Evolutionary conservation across 2,888 invertebrate genomes (phyloP).

Genomic region (Lissocephala sabroskyi): DNA sequence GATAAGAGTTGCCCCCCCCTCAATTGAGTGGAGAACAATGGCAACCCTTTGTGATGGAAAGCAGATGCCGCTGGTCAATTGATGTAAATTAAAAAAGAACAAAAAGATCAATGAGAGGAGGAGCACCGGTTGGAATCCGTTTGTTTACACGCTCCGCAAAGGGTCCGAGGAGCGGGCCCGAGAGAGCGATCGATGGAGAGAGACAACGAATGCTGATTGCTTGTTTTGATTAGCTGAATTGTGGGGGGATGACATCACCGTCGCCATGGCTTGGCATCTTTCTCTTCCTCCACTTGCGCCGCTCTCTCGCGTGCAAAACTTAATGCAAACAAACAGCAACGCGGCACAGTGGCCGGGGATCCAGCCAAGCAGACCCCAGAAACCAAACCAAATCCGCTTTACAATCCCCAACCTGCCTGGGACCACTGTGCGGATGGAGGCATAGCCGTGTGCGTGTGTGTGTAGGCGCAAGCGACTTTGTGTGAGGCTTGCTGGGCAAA

Average conservation of each 20-base stretch:
- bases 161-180: slow-evolving; percentile 2
- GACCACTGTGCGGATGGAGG: background rate
- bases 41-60: slow-evolving; percentile 12
- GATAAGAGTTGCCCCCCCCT: slow-evolving; percentile 39
- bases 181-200: background rate
- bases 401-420: too few relatives aligned
- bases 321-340: background rate
- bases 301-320: slow-evolving; percentile 24
- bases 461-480: slow-evolving; percentile 24
- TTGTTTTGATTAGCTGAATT: slow-evolving; percentile 43
- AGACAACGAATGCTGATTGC: slow-evolving; percentile 23
- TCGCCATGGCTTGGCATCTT: slow-evolving; percentile 12
- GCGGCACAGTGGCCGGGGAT: slow-evolving; percentile 9
- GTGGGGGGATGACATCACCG: slow-evolving; percentile 58
- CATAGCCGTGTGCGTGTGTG: background rate
- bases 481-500: slow-evolving; percentile 25
- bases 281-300: slow-evolving; percentile 7
- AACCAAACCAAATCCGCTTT: too few relatives aligned
- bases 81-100: slow-evolving; percentile 32
- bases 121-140: too few relatives aligned
- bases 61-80: slow-evolving; percentile 33
- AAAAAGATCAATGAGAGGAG: slow-evolving; percentile 3
- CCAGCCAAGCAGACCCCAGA: too few relatives aligned
- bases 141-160: too few relatives aligned
- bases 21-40: too few relatives aligned